Evolutionary conservation across 2,888 invertebrate genomes (phyloP).

Genomic region (Abrostola tripartita): DNA sequence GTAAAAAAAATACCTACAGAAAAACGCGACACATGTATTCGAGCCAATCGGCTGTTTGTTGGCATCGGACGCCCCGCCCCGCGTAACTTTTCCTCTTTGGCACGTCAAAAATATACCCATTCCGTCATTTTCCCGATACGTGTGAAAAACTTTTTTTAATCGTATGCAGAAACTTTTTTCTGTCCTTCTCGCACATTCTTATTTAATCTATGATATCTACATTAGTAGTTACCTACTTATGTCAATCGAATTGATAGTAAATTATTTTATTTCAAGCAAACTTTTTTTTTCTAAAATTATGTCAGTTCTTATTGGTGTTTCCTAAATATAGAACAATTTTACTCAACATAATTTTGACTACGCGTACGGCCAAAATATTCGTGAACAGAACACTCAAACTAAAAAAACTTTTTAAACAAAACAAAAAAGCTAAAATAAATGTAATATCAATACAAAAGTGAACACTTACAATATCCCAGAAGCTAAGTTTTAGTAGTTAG

Average conservation of each 20-base stretch:
- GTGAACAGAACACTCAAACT: neutral
- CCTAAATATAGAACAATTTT: neutral
- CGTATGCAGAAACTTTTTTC: conserved; percentile 25
- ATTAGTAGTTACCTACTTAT: neutral
- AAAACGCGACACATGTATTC: conserved; percentile 82
- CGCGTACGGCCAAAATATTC: neutral
- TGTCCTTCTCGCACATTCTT: conserved; percentile 14
- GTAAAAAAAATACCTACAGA: conserved; percentile 81
- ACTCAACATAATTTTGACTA: neutral
- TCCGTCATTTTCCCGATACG: conserved; percentile 64
- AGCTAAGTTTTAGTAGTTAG: conserved; percentile 65
- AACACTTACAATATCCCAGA: conserved; percentile 81
- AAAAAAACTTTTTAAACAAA: neutral
- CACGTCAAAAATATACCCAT: conserved; percentile 80
- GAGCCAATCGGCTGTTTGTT: conserved; percentile 86
- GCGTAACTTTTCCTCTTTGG: conserved; percentile 80
- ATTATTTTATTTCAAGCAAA: neutral
- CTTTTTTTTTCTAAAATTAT: neutral
- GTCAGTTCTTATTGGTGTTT: neutral
- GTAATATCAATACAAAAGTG: conserved; percentile 22
- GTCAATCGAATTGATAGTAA: neutral
- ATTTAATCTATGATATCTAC: conserved; percentile 19
- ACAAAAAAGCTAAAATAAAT: conserved; percentile 21
- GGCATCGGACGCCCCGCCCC: conserved; percentile 80
- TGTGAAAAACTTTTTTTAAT: conserved; percentile 51